A percentile compares a stretch with the other conserved stretches of the same genome.
Evolutionary conservation across 2,888 invertebrate genomes (phyloP).

Genomic region (Lottia gigantea): DNA sequence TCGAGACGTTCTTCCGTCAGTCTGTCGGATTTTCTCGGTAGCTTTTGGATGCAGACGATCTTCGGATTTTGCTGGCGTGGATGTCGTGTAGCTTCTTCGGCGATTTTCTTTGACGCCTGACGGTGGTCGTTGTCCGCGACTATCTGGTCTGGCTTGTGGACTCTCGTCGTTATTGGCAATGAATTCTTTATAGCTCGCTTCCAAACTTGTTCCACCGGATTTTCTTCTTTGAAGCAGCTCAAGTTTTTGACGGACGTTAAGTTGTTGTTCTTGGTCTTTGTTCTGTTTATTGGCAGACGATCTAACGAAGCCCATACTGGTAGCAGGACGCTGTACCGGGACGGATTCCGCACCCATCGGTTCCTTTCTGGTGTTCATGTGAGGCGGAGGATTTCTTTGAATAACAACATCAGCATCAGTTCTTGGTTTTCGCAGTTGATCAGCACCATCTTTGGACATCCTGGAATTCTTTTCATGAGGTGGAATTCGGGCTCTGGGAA

Average conservation of each 20-base stretch:
- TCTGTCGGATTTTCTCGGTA: too few species aligned
- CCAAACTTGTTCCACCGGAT: neutral
- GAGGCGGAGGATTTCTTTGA: neutral
- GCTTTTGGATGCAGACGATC: neutral
- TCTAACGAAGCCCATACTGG: neutral
- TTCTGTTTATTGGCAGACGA: neutral
- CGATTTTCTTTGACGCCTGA: neutral
- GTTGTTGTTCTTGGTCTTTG: neutral
- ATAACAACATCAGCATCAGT: neutral
- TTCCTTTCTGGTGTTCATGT: neutral
- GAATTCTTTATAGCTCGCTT: neutral
- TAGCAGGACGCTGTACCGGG: neutral
- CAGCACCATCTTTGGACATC: neutral
- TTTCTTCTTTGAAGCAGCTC: neutral
- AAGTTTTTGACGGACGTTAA: neutral
- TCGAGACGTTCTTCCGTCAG: too few species aligned
- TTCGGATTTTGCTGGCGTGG: neutral
- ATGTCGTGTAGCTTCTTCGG: neutral
- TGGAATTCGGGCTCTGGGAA: neutral
- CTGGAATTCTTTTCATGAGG: neutral
- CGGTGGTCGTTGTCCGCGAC: neutral
- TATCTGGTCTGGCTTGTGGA: neutral
- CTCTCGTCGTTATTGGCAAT: neutral
- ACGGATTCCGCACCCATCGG: slow-evolving; percentile 2
- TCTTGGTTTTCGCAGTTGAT: slow-evolving; percentile 2